Percentiles rank a stretch among this genome's conserved stretches.
Conservation (phyloP, 2,888 invertebrate species). For the Pyrocoelia pectoralis region DNA sequence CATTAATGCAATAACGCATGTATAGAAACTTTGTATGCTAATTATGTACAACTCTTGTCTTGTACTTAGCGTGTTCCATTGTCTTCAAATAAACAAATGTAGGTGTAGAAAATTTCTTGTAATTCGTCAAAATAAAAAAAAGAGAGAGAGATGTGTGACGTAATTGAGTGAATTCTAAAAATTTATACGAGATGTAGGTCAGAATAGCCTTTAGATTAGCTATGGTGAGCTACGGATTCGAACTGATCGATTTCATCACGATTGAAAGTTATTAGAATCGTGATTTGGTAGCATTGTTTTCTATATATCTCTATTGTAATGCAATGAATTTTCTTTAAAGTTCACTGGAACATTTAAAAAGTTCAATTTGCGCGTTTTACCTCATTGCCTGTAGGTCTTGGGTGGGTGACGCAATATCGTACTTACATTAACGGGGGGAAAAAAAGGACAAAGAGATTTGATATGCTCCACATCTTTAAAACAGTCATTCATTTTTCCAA, state of each 20-base stretch:
- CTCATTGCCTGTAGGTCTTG: background rate
- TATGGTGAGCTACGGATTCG: slow-evolving; percentile 22
- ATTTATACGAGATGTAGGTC: slow-evolving; percentile 17
- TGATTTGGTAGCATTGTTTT: slow-evolving; percentile 16
- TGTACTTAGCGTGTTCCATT: slow-evolving; percentile 60
- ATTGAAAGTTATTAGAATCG: slow-evolving; percentile 29
- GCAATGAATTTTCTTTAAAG: slow-evolving; percentile 5
- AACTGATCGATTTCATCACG: slow-evolving; percentile 30
- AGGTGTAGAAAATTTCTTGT: slow-evolving; percentile 55
- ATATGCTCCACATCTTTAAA: background rate
- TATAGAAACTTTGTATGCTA: slow-evolving; percentile 58
- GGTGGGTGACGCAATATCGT: background rate
- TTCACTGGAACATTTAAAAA: slow-evolving; percentile 7
- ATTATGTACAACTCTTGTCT: slow-evolving; percentile 59
- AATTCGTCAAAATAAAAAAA: background rate
- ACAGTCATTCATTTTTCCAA: slow-evolving; percentile 18
- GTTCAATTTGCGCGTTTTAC: slow-evolving; percentile 1
- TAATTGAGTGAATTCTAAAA: slow-evolving; percentile 5
- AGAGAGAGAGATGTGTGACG: slow-evolving; percentile 1
- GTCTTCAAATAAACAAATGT: slow-evolving; percentile 59
- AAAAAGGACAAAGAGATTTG: background rate
- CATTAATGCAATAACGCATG: slow-evolving; percentile 40
- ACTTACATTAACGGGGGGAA: no score
- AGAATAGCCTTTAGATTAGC: slow-evolving; percentile 24
- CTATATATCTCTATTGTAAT: background rate